These are phyloP conservation scores for Fragum sueziense DNA, from an alignment of 2,888 invertebrate genomes.

Conservation along the genomic window DNA sequence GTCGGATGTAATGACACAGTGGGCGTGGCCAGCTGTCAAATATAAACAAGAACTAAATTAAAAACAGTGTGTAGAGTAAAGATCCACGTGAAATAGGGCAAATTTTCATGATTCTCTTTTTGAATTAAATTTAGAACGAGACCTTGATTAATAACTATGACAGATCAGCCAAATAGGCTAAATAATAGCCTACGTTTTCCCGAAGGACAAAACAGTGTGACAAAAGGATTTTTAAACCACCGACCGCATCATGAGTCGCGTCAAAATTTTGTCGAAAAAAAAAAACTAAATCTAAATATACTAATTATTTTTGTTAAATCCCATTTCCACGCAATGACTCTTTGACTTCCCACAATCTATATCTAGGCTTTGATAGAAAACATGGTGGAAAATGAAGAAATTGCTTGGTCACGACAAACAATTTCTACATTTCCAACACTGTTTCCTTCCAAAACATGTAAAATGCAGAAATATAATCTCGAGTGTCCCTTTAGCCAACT, in stretches of 20 bases:
- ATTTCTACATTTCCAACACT: background rate
- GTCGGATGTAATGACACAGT: constrained; percentile 51
- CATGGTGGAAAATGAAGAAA: background rate
- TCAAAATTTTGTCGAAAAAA: background rate
- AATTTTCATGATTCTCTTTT: background rate
- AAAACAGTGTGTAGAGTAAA: too few relatives aligned
- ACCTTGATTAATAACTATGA: background rate
- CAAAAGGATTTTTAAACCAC: background rate
- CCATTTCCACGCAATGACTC: background rate
- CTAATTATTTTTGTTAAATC: background rate
- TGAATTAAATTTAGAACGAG: background rate
- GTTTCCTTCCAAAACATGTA: too few relatives aligned
- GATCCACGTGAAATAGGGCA: background rate
- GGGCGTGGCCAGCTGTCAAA: constrained; percentile 33
- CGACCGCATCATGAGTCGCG: background rate
- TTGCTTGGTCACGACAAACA: background rate
- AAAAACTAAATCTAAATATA: background rate
- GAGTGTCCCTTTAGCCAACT: too few relatives aligned
- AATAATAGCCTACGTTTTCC: background rate
- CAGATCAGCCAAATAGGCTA: background rate
- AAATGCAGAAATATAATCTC: too few relatives aligned
- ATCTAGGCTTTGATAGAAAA: background rate
- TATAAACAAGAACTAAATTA: constrained; percentile 14
- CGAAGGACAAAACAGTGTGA: background rate
- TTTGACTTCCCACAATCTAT: background rate